phyloP scores from a whole-genome alignment of 2,888 invertebrate genomes.

The Sylvicola fuscatus region DNA sequence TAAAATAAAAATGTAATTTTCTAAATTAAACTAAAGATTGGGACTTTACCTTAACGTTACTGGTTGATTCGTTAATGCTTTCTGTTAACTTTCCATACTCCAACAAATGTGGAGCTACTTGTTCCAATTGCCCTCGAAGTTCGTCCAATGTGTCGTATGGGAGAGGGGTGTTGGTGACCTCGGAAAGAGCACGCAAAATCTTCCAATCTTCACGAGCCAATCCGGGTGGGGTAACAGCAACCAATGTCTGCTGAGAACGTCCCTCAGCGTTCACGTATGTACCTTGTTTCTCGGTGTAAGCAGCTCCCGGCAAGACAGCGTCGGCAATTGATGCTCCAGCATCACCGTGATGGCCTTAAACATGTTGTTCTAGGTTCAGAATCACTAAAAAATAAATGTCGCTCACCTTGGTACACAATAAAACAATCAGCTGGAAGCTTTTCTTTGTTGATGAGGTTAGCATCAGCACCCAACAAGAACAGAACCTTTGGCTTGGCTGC shows the following conservation, averaged over 20 bases:
- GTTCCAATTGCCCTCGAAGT: constrained; percentile 56
- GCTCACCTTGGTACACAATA: constrained; percentile 65
- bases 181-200: constrained; percentile 88
- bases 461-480: constrained; percentile 88
- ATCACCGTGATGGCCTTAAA: constrained; percentile 95
- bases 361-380: neutral
- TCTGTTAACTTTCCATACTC: constrained; percentile 66
- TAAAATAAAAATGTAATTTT: neutral
- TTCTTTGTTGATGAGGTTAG: constrained; percentile 50
- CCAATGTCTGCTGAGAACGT: constrained; percentile 73
- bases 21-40: neutral
- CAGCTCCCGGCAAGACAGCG: constrained; percentile 83
- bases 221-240: constrained; percentile 80
- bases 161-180: constrained; percentile 51
- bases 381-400: no score
- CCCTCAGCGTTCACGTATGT: constrained; percentile 98
- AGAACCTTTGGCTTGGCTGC: constrained; percentile 58
- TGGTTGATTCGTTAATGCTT: constrained; percentile 40
- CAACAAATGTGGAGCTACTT: constrained; percentile 77
- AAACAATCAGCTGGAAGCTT: constrained; percentile 64
- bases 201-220: constrained; percentile 96
- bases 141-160: constrained; percentile 78
- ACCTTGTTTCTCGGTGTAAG: constrained; percentile 97
- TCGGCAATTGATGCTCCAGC: constrained; percentile 83
- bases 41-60: neutral